Evolutionary conservation across 2,797 vertebrate species (phyloP), one percentile per base, ranked within the genome.

Genomic region (Semaprochilodus insignis): DNA sequence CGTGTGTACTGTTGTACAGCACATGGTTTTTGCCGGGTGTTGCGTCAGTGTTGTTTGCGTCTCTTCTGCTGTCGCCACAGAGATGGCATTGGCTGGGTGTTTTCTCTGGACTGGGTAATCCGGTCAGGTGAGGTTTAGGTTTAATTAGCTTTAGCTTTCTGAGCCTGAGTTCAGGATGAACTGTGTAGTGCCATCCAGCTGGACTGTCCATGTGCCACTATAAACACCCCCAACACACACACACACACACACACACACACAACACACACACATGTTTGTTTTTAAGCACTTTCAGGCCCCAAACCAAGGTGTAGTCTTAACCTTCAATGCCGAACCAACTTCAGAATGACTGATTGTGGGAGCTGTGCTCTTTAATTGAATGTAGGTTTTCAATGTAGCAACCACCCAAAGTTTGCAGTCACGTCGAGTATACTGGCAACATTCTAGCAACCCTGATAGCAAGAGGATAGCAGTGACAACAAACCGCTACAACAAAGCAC

Each of bases 111-210:
- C 52, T 52, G 66, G 15, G 48, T 67, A 74, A 78, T 74, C 83
- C 78, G 36, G 44, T 78, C 62, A 74, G 70, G 75, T 81, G 60
- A 84, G 73, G 83, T 77, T 72, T 63, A 48, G 21, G 40, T 77
- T 81, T 85, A 81, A 85, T 85, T 77, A 57, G 23, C 16, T 72
- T 83, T 80, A 70, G 73, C 51, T 74, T 27, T 5, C 54, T 60
- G 51, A 57, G 25, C 34, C 11, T 77, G 74, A 78, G 77, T 62
- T 52, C 36, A 40, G 8, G 21, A 23, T 5, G 21, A 40, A 17
- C 36, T 44, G 16, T 21, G 21, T n/a, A 40, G 66, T 0, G 19
- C 40, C 75, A 11, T 60, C 73, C 31, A 34, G 52, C 72, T 57
- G 72, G 17, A 17, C 27, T 59, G 23, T 25, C 48, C 7, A 6